Conservation (phyloP, 2,113 vertebrate genomes). For the Diphyllodes magnificus region DNA sequence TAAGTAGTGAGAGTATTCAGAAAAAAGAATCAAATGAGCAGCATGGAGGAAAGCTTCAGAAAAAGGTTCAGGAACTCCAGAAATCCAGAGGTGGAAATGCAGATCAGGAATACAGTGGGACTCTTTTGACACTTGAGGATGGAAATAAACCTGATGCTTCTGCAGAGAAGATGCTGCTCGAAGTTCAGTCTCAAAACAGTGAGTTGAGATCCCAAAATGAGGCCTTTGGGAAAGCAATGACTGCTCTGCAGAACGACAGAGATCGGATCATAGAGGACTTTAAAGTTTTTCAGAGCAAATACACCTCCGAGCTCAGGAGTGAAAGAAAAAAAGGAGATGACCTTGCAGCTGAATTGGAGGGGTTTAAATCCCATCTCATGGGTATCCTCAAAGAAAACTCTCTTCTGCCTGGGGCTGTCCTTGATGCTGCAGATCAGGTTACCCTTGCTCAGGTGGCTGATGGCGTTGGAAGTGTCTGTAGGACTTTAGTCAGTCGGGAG, state of each 20-base stretch:
- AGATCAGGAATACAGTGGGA: conserved; percentile 50
- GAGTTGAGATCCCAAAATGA: conserved; percentile 74
- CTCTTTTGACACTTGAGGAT: conserved; percentile 12
- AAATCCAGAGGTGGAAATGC: conserved; percentile 40
- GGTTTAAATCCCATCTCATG: conserved; percentile 41
- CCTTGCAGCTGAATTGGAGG: conserved; percentile 67
- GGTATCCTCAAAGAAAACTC: conserved; percentile 64
- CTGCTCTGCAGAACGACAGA: conserved; percentile 79
- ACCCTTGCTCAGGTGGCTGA: conserved; percentile 53
- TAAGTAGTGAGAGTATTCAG: conserved; percentile 23
- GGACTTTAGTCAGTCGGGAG: conserved; percentile 64
- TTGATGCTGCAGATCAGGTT: conserved; percentile 64
- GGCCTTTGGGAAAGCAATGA: conserved; percentile 83
- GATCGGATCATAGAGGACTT: conserved; percentile 82
- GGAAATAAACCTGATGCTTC: conserved; percentile 43
- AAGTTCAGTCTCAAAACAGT: conserved; percentile 63
- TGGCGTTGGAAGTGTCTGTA: conserved; percentile 66
- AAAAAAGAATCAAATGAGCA: neutral
- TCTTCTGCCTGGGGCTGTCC: conserved; percentile 19
- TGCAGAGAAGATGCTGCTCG: conserved; percentile 55
- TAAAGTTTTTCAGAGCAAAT: conserved; percentile 72
- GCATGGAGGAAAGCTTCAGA: conserved; percentile 30
- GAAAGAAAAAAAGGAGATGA: conserved; percentile 63
- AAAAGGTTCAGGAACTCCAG: conserved; percentile 46
- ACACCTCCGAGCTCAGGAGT: conserved; percentile 69